Conservation (phyloP, 2,797 vertebrate species). For the Pangasius djambal region DNA sequence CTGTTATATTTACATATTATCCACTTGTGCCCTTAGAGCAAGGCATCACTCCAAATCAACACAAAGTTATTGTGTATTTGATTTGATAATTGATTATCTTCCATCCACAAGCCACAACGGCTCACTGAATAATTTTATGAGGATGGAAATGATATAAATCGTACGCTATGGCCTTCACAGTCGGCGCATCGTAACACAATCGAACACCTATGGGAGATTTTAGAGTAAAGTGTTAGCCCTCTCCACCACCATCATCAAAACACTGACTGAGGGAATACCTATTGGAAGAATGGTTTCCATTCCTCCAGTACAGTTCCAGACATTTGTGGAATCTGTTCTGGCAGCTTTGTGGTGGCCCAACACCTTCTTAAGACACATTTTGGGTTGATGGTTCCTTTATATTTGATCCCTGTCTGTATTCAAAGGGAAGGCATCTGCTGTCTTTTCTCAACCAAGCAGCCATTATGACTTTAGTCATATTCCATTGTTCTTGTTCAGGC, state of each 20-base stretch:
- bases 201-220: background rate
- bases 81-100: too few species aligned
- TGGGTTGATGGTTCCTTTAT: background rate
- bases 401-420: background rate
- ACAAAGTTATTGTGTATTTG: too few species aligned
- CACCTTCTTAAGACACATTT: background rate
- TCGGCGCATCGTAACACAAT: background rate
- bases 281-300: background rate
- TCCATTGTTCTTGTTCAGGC: background rate
- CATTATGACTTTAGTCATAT: constrained; percentile 24
- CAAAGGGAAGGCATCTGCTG: background rate
- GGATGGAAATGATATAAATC: constrained; percentile 10
- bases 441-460: background rate
- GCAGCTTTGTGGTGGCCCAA: background rate
- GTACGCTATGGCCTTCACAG: background rate
- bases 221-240: background rate
- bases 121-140: background rate
- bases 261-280: background rate
- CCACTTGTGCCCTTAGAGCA: background rate
- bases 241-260: background rate
- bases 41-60: background rate
- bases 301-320: background rate
- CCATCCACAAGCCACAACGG: background rate
- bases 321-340: background rate
- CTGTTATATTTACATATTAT: background rate